phyloP scores from a whole-genome alignment of 2,113 vertebrate genomes.

The Gavialis gangeticus region DNA sequence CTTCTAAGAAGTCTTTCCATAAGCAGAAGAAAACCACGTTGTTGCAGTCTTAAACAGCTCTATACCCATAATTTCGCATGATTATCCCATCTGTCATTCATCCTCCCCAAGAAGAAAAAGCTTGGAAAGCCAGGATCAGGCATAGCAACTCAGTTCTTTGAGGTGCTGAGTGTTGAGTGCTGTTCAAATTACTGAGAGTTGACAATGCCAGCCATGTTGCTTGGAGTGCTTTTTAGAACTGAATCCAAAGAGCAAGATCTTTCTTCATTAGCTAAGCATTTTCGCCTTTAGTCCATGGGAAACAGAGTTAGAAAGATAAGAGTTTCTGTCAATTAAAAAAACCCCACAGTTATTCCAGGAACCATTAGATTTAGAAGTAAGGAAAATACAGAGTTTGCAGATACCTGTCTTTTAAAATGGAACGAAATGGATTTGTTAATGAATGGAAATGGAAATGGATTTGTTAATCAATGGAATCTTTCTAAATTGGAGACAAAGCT shows the following conservation, averaged over 20 bases:
- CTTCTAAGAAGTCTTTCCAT: background rate
- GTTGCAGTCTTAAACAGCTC: background rate
- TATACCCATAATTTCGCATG: background rate
- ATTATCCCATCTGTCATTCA: background rate
- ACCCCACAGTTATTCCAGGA: background rate
- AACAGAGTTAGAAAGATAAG: background rate
- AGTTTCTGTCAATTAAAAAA: no score
- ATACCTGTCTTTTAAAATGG: background rate
- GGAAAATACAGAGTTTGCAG: background rate
- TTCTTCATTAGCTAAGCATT: background rate
- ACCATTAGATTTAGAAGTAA: background rate
- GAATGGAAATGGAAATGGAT: no score
- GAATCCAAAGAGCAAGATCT: background rate
- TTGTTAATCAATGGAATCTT: no score
- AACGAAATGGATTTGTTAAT: no score
- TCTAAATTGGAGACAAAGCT: no score
- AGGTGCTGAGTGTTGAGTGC: background rate
- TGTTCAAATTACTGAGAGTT: no score
- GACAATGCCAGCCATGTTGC: background rate
- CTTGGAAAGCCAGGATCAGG: background rate
- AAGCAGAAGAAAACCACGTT: background rate
- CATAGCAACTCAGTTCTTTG: background rate
- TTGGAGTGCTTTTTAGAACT: background rate
- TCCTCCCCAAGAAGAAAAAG: background rate
- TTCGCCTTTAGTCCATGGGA: background rate